Percentiles rank a stretch among this genome's conserved stretches.
Evolutionary conservation across 2,113 vertebrate genomes (phyloP).

Genomic region (Morphnarchus princeps): DNA sequence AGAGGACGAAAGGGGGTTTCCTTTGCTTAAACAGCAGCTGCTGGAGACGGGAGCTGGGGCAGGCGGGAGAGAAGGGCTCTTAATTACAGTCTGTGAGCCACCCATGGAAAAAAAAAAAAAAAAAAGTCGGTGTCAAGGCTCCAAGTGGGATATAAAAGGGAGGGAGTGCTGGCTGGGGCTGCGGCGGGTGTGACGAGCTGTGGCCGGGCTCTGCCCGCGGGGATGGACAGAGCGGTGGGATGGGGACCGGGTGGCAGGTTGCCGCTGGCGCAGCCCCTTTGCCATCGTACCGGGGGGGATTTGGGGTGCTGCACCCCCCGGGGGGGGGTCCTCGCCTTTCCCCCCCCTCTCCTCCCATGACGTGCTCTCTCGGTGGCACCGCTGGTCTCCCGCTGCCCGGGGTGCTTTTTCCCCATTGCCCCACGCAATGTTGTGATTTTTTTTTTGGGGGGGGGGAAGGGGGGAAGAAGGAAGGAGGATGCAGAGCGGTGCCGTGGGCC

Average conservation of each 20-base stretch:
- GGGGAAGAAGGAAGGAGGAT: no score
- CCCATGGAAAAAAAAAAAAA: background rate
- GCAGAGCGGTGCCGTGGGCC: no score
- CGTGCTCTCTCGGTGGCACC: accelerated
- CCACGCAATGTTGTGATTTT: accelerated
- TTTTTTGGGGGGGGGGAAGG: accelerated
- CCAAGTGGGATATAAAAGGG: background rate
- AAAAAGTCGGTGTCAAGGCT: background rate
- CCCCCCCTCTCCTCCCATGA: background rate
- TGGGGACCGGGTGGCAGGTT: accelerated
- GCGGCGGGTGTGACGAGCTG: accelerated
- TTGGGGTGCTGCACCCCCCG: background rate
- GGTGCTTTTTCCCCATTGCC: accelerated
- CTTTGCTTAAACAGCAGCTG: background rate
- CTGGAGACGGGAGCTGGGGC: background rate
- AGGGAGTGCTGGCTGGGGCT: background rate
- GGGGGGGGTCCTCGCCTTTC: accelerated
- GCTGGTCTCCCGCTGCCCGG: no score
- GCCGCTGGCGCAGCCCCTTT: background rate
- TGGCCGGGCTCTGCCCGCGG: accelerated
- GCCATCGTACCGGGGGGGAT: no score
- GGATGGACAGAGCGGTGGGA: accelerated
- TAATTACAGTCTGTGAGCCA: constrained; percentile 10
- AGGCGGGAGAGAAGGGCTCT: constrained; percentile 24
- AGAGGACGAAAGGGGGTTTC: constrained; percentile 53